Percentiles rank a stretch among this genome's conserved stretches.
Conservation (phyloP, 2,797 vertebrate genomes). For the Hephaestus fuliginosus region DNA sequence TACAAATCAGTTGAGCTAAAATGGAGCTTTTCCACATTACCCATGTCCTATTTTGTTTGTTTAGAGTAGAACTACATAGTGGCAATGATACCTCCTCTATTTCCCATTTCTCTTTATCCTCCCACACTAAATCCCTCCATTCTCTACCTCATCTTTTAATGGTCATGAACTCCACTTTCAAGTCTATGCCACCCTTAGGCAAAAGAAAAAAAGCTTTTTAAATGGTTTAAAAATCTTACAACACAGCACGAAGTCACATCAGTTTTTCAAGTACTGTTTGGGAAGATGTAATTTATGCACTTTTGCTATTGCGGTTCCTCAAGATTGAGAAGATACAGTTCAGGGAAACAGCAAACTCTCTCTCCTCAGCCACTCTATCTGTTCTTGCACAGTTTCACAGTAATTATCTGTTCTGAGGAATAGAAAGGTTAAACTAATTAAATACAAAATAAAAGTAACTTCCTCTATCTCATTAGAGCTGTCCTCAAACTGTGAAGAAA, state of each 20-base stretch:
- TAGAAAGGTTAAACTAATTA: constrained; percentile 5
- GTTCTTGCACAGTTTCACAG: neutral
- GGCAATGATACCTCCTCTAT: neutral
- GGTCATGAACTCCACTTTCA: constrained; percentile 16
- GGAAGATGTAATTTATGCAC: constrained; percentile 6
- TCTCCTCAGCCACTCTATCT: neutral
- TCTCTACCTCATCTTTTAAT: constrained; percentile 25
- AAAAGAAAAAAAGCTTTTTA: neutral
- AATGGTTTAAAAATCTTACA: neutral
- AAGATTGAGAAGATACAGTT: constrained; percentile 1
- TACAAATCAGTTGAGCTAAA: neutral
- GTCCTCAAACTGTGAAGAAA: neutral
- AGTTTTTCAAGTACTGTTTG: constrained; percentile 8
- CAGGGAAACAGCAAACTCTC: neutral
- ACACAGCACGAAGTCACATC: neutral
- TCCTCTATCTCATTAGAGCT: neutral
- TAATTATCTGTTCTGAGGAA: neutral
- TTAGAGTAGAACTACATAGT: neutral
- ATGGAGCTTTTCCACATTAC: neutral
- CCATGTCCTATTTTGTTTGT: neutral
- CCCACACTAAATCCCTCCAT: constrained; percentile 13
- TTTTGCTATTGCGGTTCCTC: neutral
- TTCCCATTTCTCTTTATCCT: constrained; percentile 23
- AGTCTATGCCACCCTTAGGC: neutral
- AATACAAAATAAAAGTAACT: constrained; percentile 8